Evolutionary conservation across 2,113 vertebrate genomes (phyloP), one percentile per base, ranked within the genome.

Genomic region (Prinia subflava): DNA sequence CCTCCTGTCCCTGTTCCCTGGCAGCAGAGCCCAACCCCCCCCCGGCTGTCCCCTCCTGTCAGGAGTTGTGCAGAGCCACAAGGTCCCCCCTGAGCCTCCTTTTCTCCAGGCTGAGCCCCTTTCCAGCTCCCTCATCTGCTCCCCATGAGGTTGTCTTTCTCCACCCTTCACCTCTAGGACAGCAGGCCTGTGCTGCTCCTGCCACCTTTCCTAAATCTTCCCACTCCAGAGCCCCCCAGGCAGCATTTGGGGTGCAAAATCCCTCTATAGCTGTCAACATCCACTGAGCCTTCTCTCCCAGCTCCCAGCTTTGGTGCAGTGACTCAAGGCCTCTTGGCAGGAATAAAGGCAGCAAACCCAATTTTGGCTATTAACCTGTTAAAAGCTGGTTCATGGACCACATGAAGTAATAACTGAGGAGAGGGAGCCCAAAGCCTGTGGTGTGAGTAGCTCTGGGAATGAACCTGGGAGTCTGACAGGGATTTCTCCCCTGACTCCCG

Each of bases 381-480:
- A 56, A 73, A 74, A 77, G 12, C 44, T 76, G 41, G 2, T 35
- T 59, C 41, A 4, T 24, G 41, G 46, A 28, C 30, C 20, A 10
- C 15, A 18, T 7, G 15, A 55, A 50, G 53, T 5, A 27, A 30
- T n/a, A 20, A 7, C 25, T 27, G 49, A 80, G 37, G 28, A 92
- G 41, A 73, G 13, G 27, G 31, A 62, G 17, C 25, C 44, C 37
- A 69, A n/a, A 62, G 19, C 11, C 5, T 10, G 2, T 10, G 24
- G 18, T n/a, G 53, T 8, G 44, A 64, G 18, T 33, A 56, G 76
- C 44, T 47, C 57, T 52, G 63, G 53, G n/a, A 37, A 13, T 1
- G 3, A 69, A 20, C 10, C 31, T 2, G 0, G 15, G 31, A 11
- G 6, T 15, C 27, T 35, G 35, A 11, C 17, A 17, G 31, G 2